phyloP scores from a whole-genome alignment of 2,113 vertebrate species.

The Oenanthe melanoleuca region DNA sequence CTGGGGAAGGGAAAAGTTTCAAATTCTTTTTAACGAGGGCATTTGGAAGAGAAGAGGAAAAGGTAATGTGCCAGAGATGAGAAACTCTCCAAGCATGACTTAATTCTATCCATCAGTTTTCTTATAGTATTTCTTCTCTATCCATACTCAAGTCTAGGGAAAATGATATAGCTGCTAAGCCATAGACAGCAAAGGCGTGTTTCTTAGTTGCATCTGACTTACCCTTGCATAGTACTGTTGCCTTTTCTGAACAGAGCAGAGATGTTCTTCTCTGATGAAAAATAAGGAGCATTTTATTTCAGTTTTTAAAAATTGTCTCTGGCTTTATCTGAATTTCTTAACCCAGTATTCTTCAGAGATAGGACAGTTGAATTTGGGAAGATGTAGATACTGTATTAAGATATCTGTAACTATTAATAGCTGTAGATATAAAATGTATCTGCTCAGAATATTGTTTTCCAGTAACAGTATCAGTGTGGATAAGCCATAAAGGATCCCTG shows the following conservation, averaged over 20 bases:
- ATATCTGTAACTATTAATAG: background rate
- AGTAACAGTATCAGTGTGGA: background rate
- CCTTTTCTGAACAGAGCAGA: background rate
- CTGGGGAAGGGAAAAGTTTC: background rate
- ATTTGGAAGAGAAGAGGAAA: background rate
- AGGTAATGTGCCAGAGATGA: background rate
- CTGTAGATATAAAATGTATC: background rate
- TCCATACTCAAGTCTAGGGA: background rate
- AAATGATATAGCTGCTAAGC: background rate
- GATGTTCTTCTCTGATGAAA: background rate
- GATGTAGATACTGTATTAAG: background rate
- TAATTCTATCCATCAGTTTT: background rate
- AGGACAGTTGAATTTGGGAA: background rate
- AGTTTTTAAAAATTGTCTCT: background rate
- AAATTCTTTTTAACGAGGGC: background rate
- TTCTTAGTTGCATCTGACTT: background rate
- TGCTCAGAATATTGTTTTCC: background rate
- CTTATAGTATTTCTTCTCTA: background rate
- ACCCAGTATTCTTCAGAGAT: background rate
- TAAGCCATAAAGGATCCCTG: background rate
- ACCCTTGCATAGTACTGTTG: background rate
- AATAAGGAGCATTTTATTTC: background rate
- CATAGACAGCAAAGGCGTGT: fast-evolving
- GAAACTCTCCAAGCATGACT: background rate
- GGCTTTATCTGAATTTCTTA: background rate